These are phyloP conservation scores for Spialia ferax DNA, from an alignment of 2,888 invertebrate species.

Conservation along the genomic window DNA sequence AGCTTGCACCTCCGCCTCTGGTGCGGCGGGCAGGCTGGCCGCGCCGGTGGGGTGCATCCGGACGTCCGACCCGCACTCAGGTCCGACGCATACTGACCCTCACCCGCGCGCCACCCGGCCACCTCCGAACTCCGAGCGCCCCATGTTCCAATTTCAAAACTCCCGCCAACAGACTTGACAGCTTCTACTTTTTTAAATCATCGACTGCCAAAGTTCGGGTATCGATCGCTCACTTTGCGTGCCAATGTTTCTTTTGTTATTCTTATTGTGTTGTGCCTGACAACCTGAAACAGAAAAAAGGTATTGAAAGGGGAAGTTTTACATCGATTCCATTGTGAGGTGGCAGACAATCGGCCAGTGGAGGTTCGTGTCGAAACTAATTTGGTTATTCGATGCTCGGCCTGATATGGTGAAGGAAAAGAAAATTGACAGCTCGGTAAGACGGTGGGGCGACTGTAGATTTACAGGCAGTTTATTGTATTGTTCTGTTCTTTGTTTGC, in stretches of 20 bases:
- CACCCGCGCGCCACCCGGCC: slow-evolving; percentile 52
- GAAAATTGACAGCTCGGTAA: slow-evolving; percentile 72
- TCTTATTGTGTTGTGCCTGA: slow-evolving; percentile 69
- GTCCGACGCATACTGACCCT: slow-evolving; percentile 71
- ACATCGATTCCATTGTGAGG: slow-evolving; percentile 77
- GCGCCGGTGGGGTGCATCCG: slow-evolving; percentile 93
- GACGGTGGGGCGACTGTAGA: slow-evolving; percentile 47
- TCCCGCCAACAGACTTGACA: slow-evolving; percentile 23
- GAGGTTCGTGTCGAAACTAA: slow-evolving; percentile 84
- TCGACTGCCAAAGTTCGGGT: slow-evolving; percentile 51
- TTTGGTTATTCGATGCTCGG: slow-evolving; percentile 78
- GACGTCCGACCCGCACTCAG: slow-evolving; percentile 69
- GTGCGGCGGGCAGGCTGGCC: slow-evolving; percentile 92
- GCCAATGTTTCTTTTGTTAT: slow-evolving; percentile 55
- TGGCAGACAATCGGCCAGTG: slow-evolving; percentile 75
- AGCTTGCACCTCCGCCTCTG: slow-evolving; percentile 96
- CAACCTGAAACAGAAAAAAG: slow-evolving; percentile 80
- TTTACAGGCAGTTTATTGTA: slow-evolving; percentile 34
- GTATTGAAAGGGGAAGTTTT: slow-evolving; percentile 74
- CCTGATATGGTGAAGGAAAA: slow-evolving; percentile 70
- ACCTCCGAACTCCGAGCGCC: slow-evolving; percentile 56
- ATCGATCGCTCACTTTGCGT: slow-evolving; percentile 72
- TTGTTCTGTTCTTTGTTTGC: slow-evolving; percentile 30
- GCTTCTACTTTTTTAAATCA: slow-evolving; percentile 16
- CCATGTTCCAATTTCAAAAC: slow-evolving; percentile 50